Evolutionary conservation across 2,797 vertebrate genomes (phyloP).

Genomic region (Sebastes oblongus): DNA sequence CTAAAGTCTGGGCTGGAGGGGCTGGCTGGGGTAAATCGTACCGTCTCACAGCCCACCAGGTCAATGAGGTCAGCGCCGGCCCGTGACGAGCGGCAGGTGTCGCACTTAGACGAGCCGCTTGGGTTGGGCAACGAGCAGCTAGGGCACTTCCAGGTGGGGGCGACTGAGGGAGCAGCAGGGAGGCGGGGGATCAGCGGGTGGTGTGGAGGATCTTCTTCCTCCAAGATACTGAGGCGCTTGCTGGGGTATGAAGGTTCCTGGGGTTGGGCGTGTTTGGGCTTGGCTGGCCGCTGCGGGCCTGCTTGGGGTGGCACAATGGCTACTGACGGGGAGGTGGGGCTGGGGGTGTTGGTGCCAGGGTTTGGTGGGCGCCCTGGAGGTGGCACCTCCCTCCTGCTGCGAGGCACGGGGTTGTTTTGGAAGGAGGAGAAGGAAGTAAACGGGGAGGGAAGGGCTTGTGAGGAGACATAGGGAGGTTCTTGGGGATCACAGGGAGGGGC

Average conservation of each 20-base stretch:
- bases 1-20: slow-evolving; percentile 96
- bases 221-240: slow-evolving; percentile 90
- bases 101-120: slow-evolving; percentile 72
- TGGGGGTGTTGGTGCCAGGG: slow-evolving; percentile 73
- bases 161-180: slow-evolving; percentile 36
- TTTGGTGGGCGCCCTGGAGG: slow-evolving; percentile 82
- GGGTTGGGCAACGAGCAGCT: slow-evolving; percentile 83
- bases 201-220: slow-evolving; percentile 86
- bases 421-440: slow-evolving; percentile 88
- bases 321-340: slow-evolving; percentile 78
- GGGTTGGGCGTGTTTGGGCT: slow-evolving; percentile 79
- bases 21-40: slow-evolving; percentile 92
- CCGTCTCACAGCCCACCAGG: slow-evolving; percentile 86
- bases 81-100: slow-evolving; percentile 80
- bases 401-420: slow-evolving; percentile 95
- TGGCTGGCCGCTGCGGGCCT: slow-evolving; percentile 76
- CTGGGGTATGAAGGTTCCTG: slow-evolving; percentile 85
- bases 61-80: slow-evolving; percentile 87
- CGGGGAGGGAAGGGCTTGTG: slow-evolving; percentile 73
- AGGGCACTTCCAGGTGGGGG: slow-evolving; percentile 86
- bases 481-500: slow-evolving; percentile 72
- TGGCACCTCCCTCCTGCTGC: slow-evolving; percentile 95
- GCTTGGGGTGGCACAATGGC: slow-evolving; percentile 66
- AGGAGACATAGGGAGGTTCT: slow-evolving; percentile 68
- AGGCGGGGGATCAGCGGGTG: slow-evolving; percentile 65